Evolutionary conservation across 2,797 vertebrate species (phyloP), one percentile per base, ranked within the genome.

Genomic region (Liasis olivaceus): DNA sequence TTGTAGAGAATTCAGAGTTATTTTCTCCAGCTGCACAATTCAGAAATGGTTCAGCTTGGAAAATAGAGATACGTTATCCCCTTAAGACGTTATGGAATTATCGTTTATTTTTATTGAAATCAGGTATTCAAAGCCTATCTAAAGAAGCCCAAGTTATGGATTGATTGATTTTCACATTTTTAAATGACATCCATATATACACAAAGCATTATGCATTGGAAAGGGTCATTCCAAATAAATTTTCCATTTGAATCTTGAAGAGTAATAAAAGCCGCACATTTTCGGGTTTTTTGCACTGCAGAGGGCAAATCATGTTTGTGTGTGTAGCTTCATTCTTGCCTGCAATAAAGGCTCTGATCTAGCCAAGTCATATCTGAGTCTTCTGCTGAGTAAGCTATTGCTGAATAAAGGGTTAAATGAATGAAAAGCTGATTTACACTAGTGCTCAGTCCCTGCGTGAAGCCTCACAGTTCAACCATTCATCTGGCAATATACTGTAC

Each of bases 1-100:
- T 26, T 5, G 72, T 60, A 58, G 85, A 94, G 69, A 88, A 93
- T 90, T 93, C 92, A 59, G 89, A 64, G 54, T 91, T 56, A 87
- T 14, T 64, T 91, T 47, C 90, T 91, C 63, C 47, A 84, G 87
- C 91, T 96, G 0, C 15, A 85, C 6, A 72, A 93, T 94, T 31
- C 51, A 17, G 26, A 59, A 90, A 88, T 84, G 3, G n/a, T n/a
- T 1, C 91, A 59, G 66, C 31, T 72, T 84, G 51, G 17, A 93
- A 93, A 72, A 93, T 51, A 42, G 92, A 85, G 69, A 91, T 90
- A 66, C 62, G 22, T 84, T 47, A 47, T 92, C 13, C 88, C 11
- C 92, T 91, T 95, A 72, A 95, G 64, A 0, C 31, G 81, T 54
- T 28, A 91, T 91, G 92, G 86, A 94, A 94, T 91, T 64, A 92